Base-by-base conservation (phyloP, 37 sponge, comb jelly and placozoan genomes). In the Halisarca cf. caerulea region DNA sequence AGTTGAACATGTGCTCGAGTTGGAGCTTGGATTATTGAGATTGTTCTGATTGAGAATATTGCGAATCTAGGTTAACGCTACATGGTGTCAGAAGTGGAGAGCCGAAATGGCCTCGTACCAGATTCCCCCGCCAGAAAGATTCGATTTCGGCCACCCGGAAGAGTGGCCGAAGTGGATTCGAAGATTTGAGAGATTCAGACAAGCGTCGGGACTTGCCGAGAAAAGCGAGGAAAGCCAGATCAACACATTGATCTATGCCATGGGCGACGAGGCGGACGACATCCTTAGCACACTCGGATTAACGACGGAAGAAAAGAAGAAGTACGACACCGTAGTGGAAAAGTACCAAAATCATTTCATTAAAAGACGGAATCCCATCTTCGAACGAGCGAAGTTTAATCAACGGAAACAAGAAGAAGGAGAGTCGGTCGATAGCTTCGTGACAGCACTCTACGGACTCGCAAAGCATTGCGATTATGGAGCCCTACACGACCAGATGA, bases 401-500 rank as follows among this genome's bases (percentile, higher is more conserved):
- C 36, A 54, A n/a, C 59, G 85, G 18, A 73, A 59, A 43, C 85
- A 84, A 43, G 78, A 84, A 43, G 78, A 73, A 24, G 85, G 78
- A n/a, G 77, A 84, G 30, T 28, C 77, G 3, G 85, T 75, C 23
- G 77, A 84, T 41, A 34, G 33, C 6, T 83, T 83, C 57, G 44
- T 83, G 27, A 83, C 84, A n/a, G 32, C 33, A 15, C 73, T 84
- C 24, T 27, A 75, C 33, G 2, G 27, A 4, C 72, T 83, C 0
- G 72, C 57, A 0, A 33, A 83, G 41, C 84, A 83, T 33, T 66
- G 70, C 55, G 57, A 37, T 0, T 83, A 43, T 45, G 70, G 23
- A 3, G 28, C 14, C 68, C 47, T 45, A 40, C 86, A 62, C 15
- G 90, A 86, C 11, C 69, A 90, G 23, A 57, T 90, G 87, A 82